A percentile compares a stretch with the other conserved stretches of the same genome.
phyloP scores from a whole-genome alignment of 2,113 vertebrate genomes.

The Polypterus bichir region DNA sequence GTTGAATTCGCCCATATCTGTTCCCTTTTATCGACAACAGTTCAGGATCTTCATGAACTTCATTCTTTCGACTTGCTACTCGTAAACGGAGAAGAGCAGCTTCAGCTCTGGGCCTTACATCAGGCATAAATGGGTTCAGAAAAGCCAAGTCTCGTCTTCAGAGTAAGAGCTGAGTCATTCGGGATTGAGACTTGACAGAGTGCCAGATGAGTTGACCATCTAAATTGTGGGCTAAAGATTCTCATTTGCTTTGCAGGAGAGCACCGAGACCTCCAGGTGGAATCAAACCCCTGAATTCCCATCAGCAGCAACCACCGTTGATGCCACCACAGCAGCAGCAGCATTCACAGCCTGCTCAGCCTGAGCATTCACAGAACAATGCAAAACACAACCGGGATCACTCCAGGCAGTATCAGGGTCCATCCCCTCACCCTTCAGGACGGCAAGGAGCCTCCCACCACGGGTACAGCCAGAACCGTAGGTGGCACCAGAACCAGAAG shows the following conservation, averaged over 20 bases:
- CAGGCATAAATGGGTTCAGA: too few species aligned
- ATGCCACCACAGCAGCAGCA: conserved; percentile 31
- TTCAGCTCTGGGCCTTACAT: too few species aligned
- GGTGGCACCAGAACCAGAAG: conserved; percentile 84
- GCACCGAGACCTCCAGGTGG: conserved; percentile 69
- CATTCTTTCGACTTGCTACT: too few species aligned
- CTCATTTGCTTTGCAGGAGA: conserved; percentile 54
- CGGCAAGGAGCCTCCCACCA: conserved; percentile 65
- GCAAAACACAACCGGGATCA: conserved; percentile 67
- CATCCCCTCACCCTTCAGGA: conserved; percentile 52
- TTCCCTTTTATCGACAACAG: too few species aligned
- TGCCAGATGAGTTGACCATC: conserved; percentile 2
- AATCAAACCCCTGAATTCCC: conserved; percentile 55
- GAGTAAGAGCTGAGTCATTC: too few species aligned
- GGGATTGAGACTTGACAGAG: conserved; percentile 4
- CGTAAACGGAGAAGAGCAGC: too few species aligned
- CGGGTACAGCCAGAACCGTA: conserved; percentile 86
- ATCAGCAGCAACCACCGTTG: conserved; percentile 28
- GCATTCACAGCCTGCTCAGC: conserved; percentile 40
- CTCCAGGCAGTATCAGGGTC: conserved; percentile 72
- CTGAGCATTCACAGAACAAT: conserved; percentile 44
- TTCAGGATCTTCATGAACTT: too few species aligned
- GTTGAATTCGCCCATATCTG: too few species aligned
- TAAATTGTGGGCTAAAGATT: conserved; percentile 22
- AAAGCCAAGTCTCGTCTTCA: too few species aligned